Evolutionary conservation across 2,888 invertebrate genomes (phyloP).

Genomic region (Erebia ligea): DNA sequence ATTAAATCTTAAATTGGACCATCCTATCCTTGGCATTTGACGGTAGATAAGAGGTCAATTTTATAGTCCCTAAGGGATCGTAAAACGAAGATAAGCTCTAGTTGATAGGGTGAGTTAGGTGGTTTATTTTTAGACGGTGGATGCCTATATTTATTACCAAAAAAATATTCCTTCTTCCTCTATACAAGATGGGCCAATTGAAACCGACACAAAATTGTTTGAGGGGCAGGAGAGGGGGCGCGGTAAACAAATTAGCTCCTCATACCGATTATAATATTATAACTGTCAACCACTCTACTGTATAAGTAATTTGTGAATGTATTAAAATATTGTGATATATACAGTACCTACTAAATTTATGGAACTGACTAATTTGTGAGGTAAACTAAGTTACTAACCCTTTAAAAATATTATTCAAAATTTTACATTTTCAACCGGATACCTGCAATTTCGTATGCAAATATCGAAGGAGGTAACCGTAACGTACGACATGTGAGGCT

Average conservation of each 20-base stretch:
- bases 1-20: slow-evolving; percentile 52
- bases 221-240: background rate
- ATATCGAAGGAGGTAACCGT: slow-evolving; percentile 36
- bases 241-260: background rate
- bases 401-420: slow-evolving; percentile 32
- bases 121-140: slow-evolving; percentile 20
- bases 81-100: slow-evolving; percentile 53
- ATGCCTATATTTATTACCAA: slow-evolving; percentile 9
- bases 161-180: slow-evolving; percentile 3
- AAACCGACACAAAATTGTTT: background rate
- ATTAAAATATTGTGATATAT: no score
- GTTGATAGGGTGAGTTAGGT: slow-evolving; percentile 22
- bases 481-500: slow-evolving; percentile 47
- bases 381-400: slow-evolving; percentile 9
- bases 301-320: no score
- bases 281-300: no score
- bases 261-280: background rate
- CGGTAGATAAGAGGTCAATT: slow-evolving; percentile 56
- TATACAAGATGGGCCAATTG: slow-evolving; percentile 11
- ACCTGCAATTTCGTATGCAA: slow-evolving; percentile 40
- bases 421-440: slow-evolving; percentile 39
- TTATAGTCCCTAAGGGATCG: slow-evolving; percentile 57
- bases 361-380: background rate
- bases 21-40: slow-evolving; percentile 54
- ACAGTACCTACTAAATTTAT: background rate